Percentiles rank a stretch among this genome's conserved stretches.
phyloP scores from a whole-genome alignment of 1,140 invertebrate species.

The Coboldia fuscipes region DNA sequence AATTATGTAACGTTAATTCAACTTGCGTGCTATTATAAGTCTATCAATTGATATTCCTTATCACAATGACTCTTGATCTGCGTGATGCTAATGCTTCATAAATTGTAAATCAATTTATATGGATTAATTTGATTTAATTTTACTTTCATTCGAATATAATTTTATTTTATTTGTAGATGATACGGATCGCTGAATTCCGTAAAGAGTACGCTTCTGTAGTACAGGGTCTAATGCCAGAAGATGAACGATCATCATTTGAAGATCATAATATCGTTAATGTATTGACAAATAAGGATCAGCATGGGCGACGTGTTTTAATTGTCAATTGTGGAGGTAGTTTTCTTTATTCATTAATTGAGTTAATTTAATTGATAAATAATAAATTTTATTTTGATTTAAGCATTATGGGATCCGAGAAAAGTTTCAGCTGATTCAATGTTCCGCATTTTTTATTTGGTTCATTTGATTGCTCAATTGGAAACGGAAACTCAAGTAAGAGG shows the following conservation, averaged over 20 bases:
- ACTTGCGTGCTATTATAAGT: too few species aligned
- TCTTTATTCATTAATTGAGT: too few species aligned
- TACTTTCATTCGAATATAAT: not conserved
- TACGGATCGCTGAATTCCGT: constrained; percentile 47
- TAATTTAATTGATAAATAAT: too few species aligned
- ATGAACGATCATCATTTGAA: constrained; percentile 38
- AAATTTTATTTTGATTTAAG: too few species aligned
- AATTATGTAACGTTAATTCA: too few species aligned
- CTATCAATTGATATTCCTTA: too few species aligned
- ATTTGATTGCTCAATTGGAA: constrained; percentile 47
- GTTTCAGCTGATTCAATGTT: constrained; percentile 51
- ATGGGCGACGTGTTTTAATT: constrained; percentile 16
- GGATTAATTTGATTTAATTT: too few species aligned
- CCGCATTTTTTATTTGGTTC: constrained; percentile 53
- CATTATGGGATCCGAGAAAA: constrained; percentile 47
- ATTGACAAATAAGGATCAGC: constrained; percentile 38
- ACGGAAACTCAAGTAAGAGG: constrained; percentile 50
- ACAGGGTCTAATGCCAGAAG: constrained; percentile 34
- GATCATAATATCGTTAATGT: constrained; percentile 54
- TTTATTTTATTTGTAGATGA: constrained; percentile 32
- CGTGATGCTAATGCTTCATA: too few species aligned
- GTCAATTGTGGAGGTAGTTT: constrained; percentile 13
- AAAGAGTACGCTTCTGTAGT: constrained; percentile 39
- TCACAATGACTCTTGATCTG: too few species aligned
- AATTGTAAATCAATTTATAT: too few species aligned